Conservation (phyloP, 2,797 vertebrate genomes). For the Tamandua tetradactyla region DNA sequence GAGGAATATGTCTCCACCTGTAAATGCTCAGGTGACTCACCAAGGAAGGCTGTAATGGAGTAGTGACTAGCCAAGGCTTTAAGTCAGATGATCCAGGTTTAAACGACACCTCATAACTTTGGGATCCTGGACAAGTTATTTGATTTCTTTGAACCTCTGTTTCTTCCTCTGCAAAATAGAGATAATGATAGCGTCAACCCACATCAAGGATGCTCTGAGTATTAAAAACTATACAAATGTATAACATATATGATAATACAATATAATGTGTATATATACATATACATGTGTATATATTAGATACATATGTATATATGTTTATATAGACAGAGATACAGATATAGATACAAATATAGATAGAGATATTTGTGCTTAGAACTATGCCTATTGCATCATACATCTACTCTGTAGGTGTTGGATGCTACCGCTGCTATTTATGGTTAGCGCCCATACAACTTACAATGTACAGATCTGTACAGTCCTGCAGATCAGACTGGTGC, state of each 20-base stretch:
- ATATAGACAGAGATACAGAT: too few relatives aligned
- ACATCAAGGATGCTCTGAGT: background rate
- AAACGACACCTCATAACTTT: background rate
- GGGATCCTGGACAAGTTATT: background rate
- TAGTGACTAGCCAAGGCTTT: background rate
- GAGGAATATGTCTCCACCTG: conserved; percentile 44
- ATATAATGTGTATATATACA: background rate
- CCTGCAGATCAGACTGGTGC: background rate
- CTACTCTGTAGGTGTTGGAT: background rate
- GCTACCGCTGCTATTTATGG: background rate
- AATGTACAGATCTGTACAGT: too few relatives aligned
- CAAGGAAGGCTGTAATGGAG: background rate
- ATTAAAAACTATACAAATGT: background rate
- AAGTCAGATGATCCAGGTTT: background rate
- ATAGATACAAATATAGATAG: background rate
- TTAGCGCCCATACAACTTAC: background rate
- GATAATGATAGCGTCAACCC: background rate
- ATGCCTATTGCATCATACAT: background rate
- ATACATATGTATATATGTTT: too few relatives aligned
- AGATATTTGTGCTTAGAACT: background rate
- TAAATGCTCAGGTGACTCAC: background rate
- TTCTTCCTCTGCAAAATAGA: conserved; percentile 21
- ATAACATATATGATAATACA: background rate
- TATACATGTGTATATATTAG: background rate
- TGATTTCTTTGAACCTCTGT: background rate